Conservation (phyloP, 2,113 vertebrate genomes). For the Tauraco erythrolophus region DNA sequence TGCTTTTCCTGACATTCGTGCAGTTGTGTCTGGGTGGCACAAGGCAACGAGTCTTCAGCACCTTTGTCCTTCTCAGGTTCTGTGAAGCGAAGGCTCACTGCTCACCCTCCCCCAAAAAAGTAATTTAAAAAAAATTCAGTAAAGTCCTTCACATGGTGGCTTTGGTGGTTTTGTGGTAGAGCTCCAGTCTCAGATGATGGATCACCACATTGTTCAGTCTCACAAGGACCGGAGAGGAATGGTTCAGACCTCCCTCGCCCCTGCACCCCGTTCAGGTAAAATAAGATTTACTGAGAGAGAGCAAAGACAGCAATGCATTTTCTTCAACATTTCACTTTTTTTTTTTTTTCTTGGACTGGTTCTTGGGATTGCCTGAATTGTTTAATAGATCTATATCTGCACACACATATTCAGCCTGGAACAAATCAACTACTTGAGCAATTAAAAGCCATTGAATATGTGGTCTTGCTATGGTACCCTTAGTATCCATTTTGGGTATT, state of each 20-base stretch:
- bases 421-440: neutral
- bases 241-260: neutral
- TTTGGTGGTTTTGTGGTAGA: neutral
- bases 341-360: neutral
- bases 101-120: fast-evolving
- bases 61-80: neutral
- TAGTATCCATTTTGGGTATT: neutral
- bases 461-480: neutral
- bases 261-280: neutral
- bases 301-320: neutral
- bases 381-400: neutral
- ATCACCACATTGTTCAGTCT: fast-evolving
- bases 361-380: neutral
- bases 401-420: neutral
- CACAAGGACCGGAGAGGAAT: neutral
- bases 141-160: neutral
- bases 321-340: neutral
- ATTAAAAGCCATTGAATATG: neutral
- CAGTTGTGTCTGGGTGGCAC: neutral
- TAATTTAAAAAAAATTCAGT: neutral
- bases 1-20: neutral
- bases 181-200: neutral
- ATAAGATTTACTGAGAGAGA: neutral
- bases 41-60: neutral
- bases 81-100: neutral